These are phyloP conservation scores for Camelus dromedarius DNA, from an alignment of 2,113 vertebrate genomes.

Conservation along the genomic window DNA sequence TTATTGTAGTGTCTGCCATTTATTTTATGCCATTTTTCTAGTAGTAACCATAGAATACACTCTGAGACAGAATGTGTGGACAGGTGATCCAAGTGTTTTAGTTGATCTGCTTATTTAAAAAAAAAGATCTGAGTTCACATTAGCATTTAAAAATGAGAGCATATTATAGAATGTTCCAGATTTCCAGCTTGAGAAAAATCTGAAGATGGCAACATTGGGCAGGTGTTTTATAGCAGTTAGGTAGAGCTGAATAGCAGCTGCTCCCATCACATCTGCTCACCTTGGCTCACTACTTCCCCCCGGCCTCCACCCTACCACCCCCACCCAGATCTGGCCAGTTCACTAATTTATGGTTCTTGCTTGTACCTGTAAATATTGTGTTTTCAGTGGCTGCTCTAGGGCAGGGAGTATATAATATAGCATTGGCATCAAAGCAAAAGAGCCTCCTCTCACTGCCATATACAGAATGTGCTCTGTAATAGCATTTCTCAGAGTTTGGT, in stretches of 20 bases:
- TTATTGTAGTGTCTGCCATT: neutral
- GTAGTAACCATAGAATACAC: neutral
- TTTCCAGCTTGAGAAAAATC: conserved; percentile 13
- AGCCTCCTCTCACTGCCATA: neutral
- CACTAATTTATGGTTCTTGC: neutral
- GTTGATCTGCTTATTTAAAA: neutral
- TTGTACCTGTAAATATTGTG: neutral
- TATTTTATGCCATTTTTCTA: conserved; percentile 48
- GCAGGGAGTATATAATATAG: neutral
- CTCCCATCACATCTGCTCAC: neutral
- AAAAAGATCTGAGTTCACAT: neutral
- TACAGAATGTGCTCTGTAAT: neutral
- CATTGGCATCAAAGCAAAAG: neutral
- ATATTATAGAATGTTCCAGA: neutral
- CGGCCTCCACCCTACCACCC: too few species aligned
- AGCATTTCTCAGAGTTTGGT: neutral
- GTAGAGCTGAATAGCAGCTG: neutral
- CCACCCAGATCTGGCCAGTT: neutral
- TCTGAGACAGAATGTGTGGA: neutral
- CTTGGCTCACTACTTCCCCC: neutral
- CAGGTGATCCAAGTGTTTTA: neutral
- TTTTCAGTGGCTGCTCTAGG: neutral
- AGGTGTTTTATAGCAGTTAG: neutral
- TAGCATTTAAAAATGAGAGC: conserved; percentile 50
- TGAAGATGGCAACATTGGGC: neutral